A percentile compares a stretch with the other conserved stretches of the same genome.
Conservation (phyloP, 2,888 invertebrate species). For the Sphaerophoria rueppellii region DNA sequence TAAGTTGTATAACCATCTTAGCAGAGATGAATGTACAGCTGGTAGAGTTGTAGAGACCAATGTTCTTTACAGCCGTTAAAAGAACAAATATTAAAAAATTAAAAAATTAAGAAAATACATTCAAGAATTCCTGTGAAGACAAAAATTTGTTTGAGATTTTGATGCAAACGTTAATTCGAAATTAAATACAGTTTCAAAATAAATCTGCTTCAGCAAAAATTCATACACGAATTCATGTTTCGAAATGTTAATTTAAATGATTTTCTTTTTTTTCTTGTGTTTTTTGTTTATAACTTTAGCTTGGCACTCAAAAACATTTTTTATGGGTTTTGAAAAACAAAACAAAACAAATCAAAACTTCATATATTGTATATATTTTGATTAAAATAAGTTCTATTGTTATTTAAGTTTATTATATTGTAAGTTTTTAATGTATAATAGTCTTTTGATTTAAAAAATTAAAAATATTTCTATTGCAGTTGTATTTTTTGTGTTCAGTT, state of each 20-base stretch:
- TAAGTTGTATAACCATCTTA: too few relatives aligned
- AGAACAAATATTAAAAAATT: too few relatives aligned
- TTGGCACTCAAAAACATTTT: conserved; percentile 80
- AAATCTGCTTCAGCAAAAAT: conserved; percentile 67
- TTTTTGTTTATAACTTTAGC: conserved; percentile 75
- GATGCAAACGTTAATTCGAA: neutral
- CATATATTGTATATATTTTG: conserved; percentile 31
- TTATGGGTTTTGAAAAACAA: conserved; percentile 66
- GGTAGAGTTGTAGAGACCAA: too few relatives aligned
- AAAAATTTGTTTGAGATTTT: too few relatives aligned
- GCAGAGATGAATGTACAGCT: too few relatives aligned
- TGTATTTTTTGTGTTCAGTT: conserved; percentile 51
- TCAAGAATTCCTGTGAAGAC: too few relatives aligned
- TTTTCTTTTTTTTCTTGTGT: conserved; percentile 27
- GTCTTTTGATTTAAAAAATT: conserved; percentile 57
- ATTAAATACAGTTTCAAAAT: conserved; percentile 27
- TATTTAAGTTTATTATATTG: conserved; percentile 47
- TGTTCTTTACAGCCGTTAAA: too few relatives aligned
- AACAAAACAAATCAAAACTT: conserved; percentile 39
- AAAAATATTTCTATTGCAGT: conserved; percentile 69
- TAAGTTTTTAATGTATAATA: conserved; percentile 66
- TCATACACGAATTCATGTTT: conserved; percentile 40
- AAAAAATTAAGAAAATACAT: too few relatives aligned
- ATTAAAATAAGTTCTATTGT: conserved; percentile 67
- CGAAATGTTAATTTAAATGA: conserved; percentile 33